Conservation (phyloP, 2,888 invertebrate species). For the Lasioglossum figueresi region DNA sequence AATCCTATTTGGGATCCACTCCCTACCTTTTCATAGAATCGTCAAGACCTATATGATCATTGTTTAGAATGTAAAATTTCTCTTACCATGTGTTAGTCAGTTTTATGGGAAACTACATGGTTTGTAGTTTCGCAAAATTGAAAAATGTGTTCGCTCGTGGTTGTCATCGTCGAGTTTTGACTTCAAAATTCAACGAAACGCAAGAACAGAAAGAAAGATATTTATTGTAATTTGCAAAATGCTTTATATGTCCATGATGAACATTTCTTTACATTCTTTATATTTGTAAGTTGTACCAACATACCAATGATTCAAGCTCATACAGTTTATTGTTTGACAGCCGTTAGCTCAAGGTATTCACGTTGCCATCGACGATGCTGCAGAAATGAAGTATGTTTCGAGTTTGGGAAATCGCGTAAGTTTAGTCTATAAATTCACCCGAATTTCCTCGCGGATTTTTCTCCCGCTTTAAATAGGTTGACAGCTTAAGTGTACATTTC, state of each 20-base stretch:
- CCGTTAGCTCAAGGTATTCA: slow-evolving; percentile 24
- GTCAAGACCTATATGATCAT: background rate
- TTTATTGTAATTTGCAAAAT: background rate
- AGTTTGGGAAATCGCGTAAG: background rate
- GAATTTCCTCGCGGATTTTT: background rate
- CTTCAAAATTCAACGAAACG: slow-evolving; percentile 11
- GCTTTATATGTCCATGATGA: background rate
- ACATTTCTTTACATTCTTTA: background rate
- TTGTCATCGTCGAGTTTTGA: background rate
- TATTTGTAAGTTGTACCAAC: slow-evolving; percentile 18
- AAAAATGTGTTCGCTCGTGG: background rate
- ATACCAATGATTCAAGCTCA: slow-evolving; percentile 18
- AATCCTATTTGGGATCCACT: background rate
- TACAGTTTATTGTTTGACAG: slow-evolving; percentile 9
- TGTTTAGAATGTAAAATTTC: background rate
- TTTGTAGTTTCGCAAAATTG: slow-evolving; percentile 13
- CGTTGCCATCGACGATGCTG: slow-evolving; percentile 25
- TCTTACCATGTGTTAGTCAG: background rate
- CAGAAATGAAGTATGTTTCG: slow-evolving; percentile 27
- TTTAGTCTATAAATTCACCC: background rate
- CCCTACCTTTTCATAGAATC: background rate
- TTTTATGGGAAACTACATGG: slow-evolving; percentile 9
- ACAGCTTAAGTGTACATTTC: slow-evolving; percentile 15
- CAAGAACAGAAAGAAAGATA: background rate
- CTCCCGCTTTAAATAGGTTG: background rate